phyloP scores from a whole-genome alignment of 1,140 invertebrate genomes.

The Vanessa atalanta region DNA sequence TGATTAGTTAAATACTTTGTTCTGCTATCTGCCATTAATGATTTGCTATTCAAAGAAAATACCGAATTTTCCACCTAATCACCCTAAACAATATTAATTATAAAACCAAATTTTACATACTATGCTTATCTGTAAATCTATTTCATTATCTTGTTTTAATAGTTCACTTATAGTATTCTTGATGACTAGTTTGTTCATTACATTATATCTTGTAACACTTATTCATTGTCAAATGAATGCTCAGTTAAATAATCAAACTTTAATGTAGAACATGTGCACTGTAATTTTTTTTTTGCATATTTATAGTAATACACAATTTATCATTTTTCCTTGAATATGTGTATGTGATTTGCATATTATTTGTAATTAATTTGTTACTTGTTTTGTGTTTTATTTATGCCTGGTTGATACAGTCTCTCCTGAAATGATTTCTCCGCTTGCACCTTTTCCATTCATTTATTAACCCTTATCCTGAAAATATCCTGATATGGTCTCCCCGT shows the following conservation, averaged over 20 bases:
- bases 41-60: no score
- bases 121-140: not conserved
- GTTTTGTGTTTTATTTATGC: conserved; percentile 64
- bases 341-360: conserved; percentile 5
- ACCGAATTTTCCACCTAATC: no score
- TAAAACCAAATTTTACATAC: no score
- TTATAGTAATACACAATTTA: not conserved
- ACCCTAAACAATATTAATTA: no score
- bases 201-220: not conserved
- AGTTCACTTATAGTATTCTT: conserved; percentile 1
- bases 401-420: conserved; percentile 72
- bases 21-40: no score
- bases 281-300: not conserved
- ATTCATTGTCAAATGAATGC: not conserved
- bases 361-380: conserved; percentile 36
- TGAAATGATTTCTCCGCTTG: conserved; percentile 48
- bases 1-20: no score
- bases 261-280: no score
- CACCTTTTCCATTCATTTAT: conserved; percentile 40
- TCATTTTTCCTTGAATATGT: not conserved
- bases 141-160: conserved; percentile 1
- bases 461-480: conserved; percentile 42
- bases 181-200: not conserved
- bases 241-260: no score
- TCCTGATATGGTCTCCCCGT: conserved; percentile 68